Evolutionary conservation across 2,888 invertebrate genomes (phyloP).

Genomic region (Apantesis nais): DNA sequence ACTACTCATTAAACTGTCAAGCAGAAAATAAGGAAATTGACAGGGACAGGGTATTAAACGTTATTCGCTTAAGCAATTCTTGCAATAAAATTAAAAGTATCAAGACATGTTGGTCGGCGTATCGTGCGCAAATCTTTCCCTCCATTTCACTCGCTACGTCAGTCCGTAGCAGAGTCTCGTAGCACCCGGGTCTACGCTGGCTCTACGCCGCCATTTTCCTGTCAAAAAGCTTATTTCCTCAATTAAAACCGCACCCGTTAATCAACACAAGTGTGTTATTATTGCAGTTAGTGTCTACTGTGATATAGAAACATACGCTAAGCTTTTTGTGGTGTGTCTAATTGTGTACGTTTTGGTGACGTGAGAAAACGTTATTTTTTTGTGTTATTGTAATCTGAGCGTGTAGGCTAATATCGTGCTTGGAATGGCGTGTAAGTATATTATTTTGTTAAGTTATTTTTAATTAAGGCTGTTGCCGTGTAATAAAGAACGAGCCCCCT

Average conservation of each 20-base stretch:
- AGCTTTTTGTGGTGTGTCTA: constrained; percentile 19
- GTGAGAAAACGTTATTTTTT: constrained; percentile 51
- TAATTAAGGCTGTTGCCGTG: neutral
- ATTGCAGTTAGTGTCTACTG: constrained; percentile 17
- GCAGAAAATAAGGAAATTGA: neutral
- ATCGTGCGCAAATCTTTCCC: constrained; percentile 65
- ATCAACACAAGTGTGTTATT: constrained; percentile 17
- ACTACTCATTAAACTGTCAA: neutral
- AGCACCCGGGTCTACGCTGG: constrained; percentile 57
- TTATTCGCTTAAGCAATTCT: neutral
- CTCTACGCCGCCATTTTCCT: constrained; percentile 41
- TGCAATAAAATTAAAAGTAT: constrained; percentile 31
- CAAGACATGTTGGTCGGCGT: constrained; percentile 31
- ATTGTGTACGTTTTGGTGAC: constrained; percentile 28
- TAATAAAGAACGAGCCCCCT: neutral
- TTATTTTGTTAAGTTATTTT: constrained; percentile 1
- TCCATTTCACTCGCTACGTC: constrained; percentile 64
- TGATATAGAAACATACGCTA: constrained; percentile 8
- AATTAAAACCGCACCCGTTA: constrained; percentile 59
- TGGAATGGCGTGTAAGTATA: constrained; percentile 18
- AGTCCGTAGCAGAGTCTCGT: constrained; percentile 65
- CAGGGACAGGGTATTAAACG: neutral
- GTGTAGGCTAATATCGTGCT: constrained; percentile 23
- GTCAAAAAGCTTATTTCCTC: constrained; percentile 56
- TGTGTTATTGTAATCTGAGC: constrained; percentile 44